Base-by-base conservation (phyloP, 1,140 invertebrate genomes). In the Papilio glaucus region DNA sequence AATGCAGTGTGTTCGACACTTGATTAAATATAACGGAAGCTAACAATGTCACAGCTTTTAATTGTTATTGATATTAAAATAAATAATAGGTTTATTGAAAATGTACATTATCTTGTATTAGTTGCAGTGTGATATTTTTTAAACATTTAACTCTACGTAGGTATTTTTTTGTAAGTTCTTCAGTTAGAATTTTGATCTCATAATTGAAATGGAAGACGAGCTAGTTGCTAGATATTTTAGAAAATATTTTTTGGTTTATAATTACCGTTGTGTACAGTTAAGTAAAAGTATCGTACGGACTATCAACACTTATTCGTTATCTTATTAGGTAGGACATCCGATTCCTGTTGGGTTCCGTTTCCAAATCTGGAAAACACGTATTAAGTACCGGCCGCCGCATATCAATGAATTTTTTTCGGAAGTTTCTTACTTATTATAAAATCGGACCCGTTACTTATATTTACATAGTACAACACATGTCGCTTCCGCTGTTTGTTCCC, bases 11-110 rank as follows among this genome's bases (percentile, higher is more conserved):
- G n/a, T 41, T 13, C 39, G 29, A 6, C 39, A 41, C 39, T 41
- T 41, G 39, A 41, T 18, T 49, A 18, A 49, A 49, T 8, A 49
- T 1, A 8, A 49, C 18, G 41, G n/a, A 21, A 49, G 15, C 42
- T 49, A 49, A 49, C 42, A 49, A 49, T 49, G 15, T 49, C 15
- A 49, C 8, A 49, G 42, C 42, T 18, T 45, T 45, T 45, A 45
- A 45, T 45, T 45, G 4, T 42, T 42, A 13, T 45, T n/a, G n/a
- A n/a, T 45, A n/a, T 45, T n/a, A 7, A 45, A 45, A 45, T 33
- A 33, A 33, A 33, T n/a, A 33, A 33, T 6, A 33, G 6, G 29
- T 33, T 33, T 33, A 45, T 45, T n/a, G 39, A n/a, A 2, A 15
- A 15, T n/a, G n/a, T n/a, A n/a, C n/a, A n/a, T n/a, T n/a, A n/a